These are phyloP conservation scores for Plagiodera versicolora DNA, from an alignment of 2,888 invertebrate genomes.

Conservation along the genomic window DNA sequence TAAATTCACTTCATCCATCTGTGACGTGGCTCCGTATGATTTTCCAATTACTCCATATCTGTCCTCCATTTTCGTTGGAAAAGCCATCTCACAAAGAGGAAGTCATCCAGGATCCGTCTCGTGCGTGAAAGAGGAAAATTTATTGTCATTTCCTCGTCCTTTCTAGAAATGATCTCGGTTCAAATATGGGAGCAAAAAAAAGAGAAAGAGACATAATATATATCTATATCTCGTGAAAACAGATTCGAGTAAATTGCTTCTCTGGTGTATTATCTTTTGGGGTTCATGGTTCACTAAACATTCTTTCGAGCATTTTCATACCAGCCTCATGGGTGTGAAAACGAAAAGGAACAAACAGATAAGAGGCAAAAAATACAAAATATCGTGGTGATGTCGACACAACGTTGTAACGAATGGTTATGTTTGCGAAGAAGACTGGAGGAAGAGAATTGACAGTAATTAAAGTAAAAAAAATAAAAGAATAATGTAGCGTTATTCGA, in stretches of 20 bases:
- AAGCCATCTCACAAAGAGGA: background rate
- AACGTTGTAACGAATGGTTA: too few relatives aligned
- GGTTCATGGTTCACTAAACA: background rate
- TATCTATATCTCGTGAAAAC: background rate
- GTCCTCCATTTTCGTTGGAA: background rate
- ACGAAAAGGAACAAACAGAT: background rate
- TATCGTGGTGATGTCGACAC: too few relatives aligned
- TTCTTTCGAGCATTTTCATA: background rate
- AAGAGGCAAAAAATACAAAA: background rate
- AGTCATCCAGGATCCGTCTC: background rate
- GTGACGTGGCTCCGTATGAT: background rate
- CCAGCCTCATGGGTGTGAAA: background rate
- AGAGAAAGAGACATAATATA: background rate
- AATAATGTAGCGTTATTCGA: too few relatives aligned
- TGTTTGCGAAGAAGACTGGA: too few relatives aligned
- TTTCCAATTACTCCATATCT: background rate
- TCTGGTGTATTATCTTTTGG: background rate
- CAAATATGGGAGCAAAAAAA: background rate
- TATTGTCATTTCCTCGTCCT: background rate
- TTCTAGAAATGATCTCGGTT: background rate
- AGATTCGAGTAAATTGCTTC: slow-evolving; percentile 1
- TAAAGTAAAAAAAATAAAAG: too few relatives aligned
- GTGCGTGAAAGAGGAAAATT: background rate
- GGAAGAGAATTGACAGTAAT: too few relatives aligned
- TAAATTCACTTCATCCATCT: background rate